Evolutionary conservation across 2,113 vertebrate genomes (phyloP), one percentile per base, ranked within the genome.

Genomic region (Myotis davidii): DNA sequence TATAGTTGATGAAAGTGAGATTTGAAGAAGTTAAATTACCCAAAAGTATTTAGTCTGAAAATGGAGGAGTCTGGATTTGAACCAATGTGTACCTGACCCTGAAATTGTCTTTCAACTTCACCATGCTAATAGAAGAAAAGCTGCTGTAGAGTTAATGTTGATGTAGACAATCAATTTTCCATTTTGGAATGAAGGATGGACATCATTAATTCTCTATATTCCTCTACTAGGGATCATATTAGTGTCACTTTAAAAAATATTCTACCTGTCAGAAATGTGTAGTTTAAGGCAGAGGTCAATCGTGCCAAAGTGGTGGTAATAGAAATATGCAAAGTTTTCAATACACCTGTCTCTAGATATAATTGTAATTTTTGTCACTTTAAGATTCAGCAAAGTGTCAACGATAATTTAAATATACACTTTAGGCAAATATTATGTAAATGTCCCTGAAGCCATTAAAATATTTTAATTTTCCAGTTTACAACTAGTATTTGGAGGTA

Each of bases 201-300:
- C 27, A 34, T 56, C 6, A 64, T 32, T n/a, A 70, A 65, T 42
- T 4, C 12, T 8, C n/a, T 87, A 5, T 65, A 92, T 59, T 72
- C 29, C 10, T 64, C 20, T 61, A 3, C 52, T 79, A 84, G 32
- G 13, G 29, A 23, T 81, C 27, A 59, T 20, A 34, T 78, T 78
- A 64, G 29, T 76, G 27, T 88, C 25, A 94, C 52, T 85, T 85
- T 70, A 27, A 84, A 96, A 90, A 94, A 65, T 54, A 86, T n/a
- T 83, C 42, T 67, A 10, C 20, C 39, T 39, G 6, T 45, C 65
- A 79, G 52, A 83, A 65, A 67, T 94, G 50, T 50, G 9, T 67
- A 61, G 18, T 65, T 90, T 77, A 85, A 81, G 29, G 52, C 6
- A 73, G 42, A 69, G 83, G 21, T 37, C 91, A 91, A 91, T 73